Percentiles rank a stretch among this genome's conserved stretches.
Conservation (phyloP, 2,888 invertebrate species). For the Ptilodon capucinus region DNA sequence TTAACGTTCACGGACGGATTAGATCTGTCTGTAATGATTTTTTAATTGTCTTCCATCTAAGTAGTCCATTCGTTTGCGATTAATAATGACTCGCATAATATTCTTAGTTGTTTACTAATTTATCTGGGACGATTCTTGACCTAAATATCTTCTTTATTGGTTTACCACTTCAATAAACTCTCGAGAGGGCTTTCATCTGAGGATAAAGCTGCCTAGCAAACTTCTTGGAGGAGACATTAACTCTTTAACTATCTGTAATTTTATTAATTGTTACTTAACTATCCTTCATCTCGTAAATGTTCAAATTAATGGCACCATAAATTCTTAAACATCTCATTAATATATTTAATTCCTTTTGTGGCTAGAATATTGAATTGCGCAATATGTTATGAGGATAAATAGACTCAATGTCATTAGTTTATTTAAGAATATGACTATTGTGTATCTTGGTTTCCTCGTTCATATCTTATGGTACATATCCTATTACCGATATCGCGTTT, state of each 20-base stretch:
- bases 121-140: conserved; percentile 5
- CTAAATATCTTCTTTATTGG: conserved; percentile 11
- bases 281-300: neutral
- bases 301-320: too few relatives aligned
- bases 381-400: neutral
- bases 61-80: too few relatives aligned
- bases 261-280: too few relatives aligned
- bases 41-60: too few relatives aligned
- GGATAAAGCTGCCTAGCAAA: too few relatives aligned
- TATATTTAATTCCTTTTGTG: neutral
- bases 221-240: too few relatives aligned
- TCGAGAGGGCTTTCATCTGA: too few relatives aligned
- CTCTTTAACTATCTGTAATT: too few relatives aligned
- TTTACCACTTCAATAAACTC: neutral
- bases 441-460: conserved; percentile 9
- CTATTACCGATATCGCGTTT: neutral
- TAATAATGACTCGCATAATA: too few relatives aligned
- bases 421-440: conserved; percentile 11
- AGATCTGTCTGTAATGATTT: too few relatives aligned
- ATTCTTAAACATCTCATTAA: neutral
- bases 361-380: neutral
- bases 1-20: too few relatives aligned
- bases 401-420: neutral
- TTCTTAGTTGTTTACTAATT: too few relatives aligned
- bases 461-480: neutral